A percentile compares a stretch with the other conserved stretches of the same genome.
Evolutionary conservation across 2,113 vertebrate genomes (phyloP).

Genomic region (Apaloderma vittatum): DNA sequence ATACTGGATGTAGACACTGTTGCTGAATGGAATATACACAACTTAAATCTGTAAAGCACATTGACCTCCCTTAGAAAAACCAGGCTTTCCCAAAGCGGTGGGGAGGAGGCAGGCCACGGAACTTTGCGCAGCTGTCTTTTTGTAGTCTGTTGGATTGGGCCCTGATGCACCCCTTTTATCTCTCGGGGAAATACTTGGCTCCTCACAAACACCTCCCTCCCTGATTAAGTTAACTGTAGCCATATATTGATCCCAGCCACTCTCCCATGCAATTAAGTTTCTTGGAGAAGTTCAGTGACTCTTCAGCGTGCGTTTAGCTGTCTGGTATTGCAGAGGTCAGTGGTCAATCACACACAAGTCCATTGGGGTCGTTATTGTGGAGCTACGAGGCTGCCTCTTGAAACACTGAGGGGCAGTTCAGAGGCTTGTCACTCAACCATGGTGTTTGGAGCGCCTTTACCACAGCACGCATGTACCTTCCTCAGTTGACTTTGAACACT

Average conservation of each 20-base stretch:
- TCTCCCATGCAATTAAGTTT: background rate
- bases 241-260: background rate
- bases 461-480: background rate
- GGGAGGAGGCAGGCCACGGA: background rate
- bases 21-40: background rate
- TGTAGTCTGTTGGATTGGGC: background rate
- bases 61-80: background rate
- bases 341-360: fast-evolving
- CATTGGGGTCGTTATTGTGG: background rate
- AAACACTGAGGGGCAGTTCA: fast-evolving
- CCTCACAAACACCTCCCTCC: background rate
- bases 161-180: background rate
- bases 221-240: background rate
- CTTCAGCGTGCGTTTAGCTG: background rate
- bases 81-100: background rate
- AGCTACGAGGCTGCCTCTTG: background rate
- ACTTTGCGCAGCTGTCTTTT: background rate
- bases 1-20: background rate
- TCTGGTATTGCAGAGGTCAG: no score
- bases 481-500: background rate
- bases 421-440: background rate
- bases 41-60: background rate
- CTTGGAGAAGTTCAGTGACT: background rate
- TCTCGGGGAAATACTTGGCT: background rate
- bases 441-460: background rate